Evolutionary conservation across 2,797 vertebrate species (phyloP), one percentile per base, ranked within the genome.

Genomic region (Otolemur crassicaudatus): DNA sequence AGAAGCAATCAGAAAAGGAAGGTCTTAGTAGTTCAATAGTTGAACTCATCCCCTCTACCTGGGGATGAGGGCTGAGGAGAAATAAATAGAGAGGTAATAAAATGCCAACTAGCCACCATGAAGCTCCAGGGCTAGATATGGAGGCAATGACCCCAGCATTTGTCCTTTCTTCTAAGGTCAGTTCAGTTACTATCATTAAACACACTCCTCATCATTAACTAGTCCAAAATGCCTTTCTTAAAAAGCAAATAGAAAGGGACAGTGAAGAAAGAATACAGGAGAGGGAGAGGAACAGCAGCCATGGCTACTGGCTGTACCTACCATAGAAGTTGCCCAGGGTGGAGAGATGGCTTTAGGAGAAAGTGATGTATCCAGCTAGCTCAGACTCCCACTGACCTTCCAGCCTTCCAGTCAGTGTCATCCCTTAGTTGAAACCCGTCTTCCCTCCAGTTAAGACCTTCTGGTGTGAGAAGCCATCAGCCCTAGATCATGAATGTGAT

Each of bases 221-320:
- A 65, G 13, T 13, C 60, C 25, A 7, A 92, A 86, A 87, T 40
- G 43, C 40, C 60, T 87, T 91, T 67, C 22, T 80, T 92, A 85
- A 34, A 49, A 73, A 96, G 27, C 29, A 96, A 53, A 94, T 73
- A 34, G 46, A 90, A 89, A 85, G 65, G 43, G 43, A 85, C 31
- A 76, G 49, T 40, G 10, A 89, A 94, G 85, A 88, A 81, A 94
- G 85, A 89, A 91, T 96, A 63, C 37, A 67, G n/a, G 34, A 75
- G 1, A 0, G 7, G 58, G 20, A n/a, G 53, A 22, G 29, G 34
- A 43, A 34, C 43, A 65, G 93, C 11, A 87, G 82, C 88, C 86
- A 90, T 56, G 43, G 81, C 87, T 94, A 90, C 81, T 89, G 90
- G 63, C 43, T 79, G 53, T 94, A 98, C 97, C 95, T 98, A 98